Percentiles rank a stretch among this genome's conserved stretches.
Evolutionary conservation across 2,113 vertebrate genomes (phyloP).

Genomic region (Hydrochoerus hydrochaeris): DNA sequence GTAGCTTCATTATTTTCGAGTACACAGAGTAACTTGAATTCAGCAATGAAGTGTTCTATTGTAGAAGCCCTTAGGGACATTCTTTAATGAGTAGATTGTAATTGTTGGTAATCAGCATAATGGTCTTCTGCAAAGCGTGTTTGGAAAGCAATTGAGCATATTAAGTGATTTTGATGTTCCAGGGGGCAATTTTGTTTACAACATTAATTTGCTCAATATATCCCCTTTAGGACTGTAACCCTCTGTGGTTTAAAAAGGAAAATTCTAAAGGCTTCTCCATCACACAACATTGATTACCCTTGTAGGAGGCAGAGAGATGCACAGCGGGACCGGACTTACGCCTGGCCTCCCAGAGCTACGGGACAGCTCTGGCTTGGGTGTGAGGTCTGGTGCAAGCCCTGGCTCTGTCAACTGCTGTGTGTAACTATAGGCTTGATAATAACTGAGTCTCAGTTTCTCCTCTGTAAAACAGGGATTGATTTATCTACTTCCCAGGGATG

Average conservation of each 20-base stretch:
- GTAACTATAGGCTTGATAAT: background rate
- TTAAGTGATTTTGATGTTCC: slow-evolving; percentile 72
- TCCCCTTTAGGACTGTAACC: slow-evolving; percentile 17
- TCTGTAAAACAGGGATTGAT: background rate
- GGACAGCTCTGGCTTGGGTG: background rate
- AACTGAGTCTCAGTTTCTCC: background rate
- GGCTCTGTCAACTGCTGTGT: background rate
- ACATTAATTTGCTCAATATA: slow-evolving; percentile 27
- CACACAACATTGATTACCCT: background rate
- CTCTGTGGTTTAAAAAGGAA: slow-evolving; percentile 9
- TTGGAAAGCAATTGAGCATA: slow-evolving; percentile 47
- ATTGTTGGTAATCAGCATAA: slow-evolving; percentile 79
- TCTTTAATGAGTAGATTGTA: slow-evolving; percentile 72
- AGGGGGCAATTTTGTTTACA: slow-evolving; percentile 64
- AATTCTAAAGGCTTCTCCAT: background rate
- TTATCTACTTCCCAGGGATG: background rate
- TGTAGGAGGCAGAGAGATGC: background rate
- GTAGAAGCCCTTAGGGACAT: slow-evolving; percentile 59
- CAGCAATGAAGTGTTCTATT: slow-evolving; percentile 60
- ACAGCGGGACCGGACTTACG: background rate
- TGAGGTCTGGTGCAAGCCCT: background rate
- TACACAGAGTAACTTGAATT: slow-evolving; percentile 66
- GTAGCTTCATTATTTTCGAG: slow-evolving; percentile 78
- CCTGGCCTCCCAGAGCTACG: background rate
- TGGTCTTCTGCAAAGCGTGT: slow-evolving; percentile 25